A percentile compares a stretch with the other conserved stretches of the same genome.
These are phyloP conservation scores for roundworm (Caenorhabditis elegans) DNA, from an alignment of 1,140 invertebrate species.

Conservation along the genomic window WBcel235 BX284605.5:11998501-11999000, in stretches of 20 bases:
- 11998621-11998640: slow-evolving; percentile 42
- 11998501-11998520: slow-evolving; percentile 35
- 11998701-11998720: slow-evolving; percentile 21
- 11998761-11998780: no score
- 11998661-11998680: slow-evolving; percentile 42
- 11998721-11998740: not conserved
- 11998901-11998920: no score
- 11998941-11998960: no score
- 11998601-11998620: slow-evolving; percentile 28
- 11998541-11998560: slow-evolving; percentile 15
- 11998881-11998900: no score
- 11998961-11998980: no score
- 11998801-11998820: no score
- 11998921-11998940: no score
- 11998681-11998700: slow-evolving; percentile 35
- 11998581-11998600: slow-evolving; percentile 35
- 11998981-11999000: no score
- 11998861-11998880: no score
- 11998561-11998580: slow-evolving; percentile 38
- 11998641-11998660: slow-evolving; percentile 38
- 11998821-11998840: no score
- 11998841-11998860: no score
- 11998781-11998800: no score
- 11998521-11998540: not conserved
- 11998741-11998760: not conserved